Conservation (phyloP, 2,113 vertebrate genomes). For the Illadopsis cleaveri region DNA sequence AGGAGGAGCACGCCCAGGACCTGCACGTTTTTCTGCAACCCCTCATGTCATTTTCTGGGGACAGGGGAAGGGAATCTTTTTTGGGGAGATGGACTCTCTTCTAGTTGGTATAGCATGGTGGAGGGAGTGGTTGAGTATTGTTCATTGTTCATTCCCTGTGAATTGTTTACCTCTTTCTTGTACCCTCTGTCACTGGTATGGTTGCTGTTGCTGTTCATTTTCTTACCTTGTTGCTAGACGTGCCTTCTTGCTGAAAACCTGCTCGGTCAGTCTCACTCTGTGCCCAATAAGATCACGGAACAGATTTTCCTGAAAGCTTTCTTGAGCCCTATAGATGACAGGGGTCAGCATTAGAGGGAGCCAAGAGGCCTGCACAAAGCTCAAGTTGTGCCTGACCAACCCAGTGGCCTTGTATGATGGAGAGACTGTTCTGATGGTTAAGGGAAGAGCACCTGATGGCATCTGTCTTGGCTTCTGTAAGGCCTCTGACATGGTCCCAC, state of each 20-base stretch:
- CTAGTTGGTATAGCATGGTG: background rate
- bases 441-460: background rate
- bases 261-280: background rate
- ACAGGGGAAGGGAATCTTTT: background rate
- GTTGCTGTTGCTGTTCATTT: background rate
- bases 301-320: background rate
- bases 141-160: background rate
- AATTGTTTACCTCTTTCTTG: background rate
- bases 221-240: background rate
- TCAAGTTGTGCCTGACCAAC: background rate
- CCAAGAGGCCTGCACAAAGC: background rate
- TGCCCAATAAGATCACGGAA: accelerated
- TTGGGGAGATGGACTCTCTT: background rate
- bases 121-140: too few species aligned
- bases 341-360: background rate
- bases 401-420: too few species aligned
- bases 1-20: background rate
- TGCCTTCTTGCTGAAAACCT: background rate
- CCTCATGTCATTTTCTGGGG: accelerated
- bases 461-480: background rate
- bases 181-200: background rate
- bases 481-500: background rate
- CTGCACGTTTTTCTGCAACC: background rate
- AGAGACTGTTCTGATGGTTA: background rate
- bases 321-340: background rate